phyloP scores from a whole-genome alignment of 1,140 invertebrate species.

The Megathymus violae region DNA sequence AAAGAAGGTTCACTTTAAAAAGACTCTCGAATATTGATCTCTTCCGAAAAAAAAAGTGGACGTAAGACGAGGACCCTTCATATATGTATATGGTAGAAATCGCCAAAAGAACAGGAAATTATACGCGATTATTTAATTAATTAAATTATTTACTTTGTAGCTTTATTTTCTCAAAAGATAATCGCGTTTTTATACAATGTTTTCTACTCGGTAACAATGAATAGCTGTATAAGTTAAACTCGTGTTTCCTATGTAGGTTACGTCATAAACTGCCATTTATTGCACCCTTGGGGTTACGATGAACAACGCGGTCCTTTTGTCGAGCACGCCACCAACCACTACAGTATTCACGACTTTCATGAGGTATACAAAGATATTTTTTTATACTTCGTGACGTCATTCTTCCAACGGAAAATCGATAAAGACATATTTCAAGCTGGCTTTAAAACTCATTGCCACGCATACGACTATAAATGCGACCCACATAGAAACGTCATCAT shows the following conservation, averaged over 20 bases:
- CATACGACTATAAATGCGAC: constrained; percentile 7
- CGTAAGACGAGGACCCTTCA: too few species aligned
- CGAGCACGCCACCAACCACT: constrained; percentile 1
- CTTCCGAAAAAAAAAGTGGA: too few species aligned
- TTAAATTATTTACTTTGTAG: too few species aligned
- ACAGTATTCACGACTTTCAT: constrained; percentile 17
- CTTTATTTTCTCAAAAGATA: too few species aligned
- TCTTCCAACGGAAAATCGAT: constrained; percentile 10
- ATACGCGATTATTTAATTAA: too few species aligned
- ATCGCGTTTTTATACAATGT: too few species aligned
- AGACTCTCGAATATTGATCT: too few species aligned
- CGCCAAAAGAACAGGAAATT: too few species aligned
- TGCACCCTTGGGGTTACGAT: background rate
- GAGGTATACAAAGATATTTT: constrained; percentile 10
- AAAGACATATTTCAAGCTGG: constrained; percentile 4
- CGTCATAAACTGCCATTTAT: constrained; percentile 13
- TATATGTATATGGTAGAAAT: too few species aligned
- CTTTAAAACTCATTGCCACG: constrained; percentile 24
- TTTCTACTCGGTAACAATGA: background rate
- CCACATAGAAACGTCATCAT: constrained; percentile 18
- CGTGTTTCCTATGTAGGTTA: background rate
- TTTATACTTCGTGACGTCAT: constrained; percentile 8
- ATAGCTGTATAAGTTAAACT: background rate
- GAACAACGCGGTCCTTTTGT: constrained; percentile 7
- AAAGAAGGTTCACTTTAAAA: too few species aligned